Evolutionary conservation across 2,888 invertebrate species (phyloP), one percentile per base, ranked within the genome.

Genomic region (Trimorus sp.): DNA sequence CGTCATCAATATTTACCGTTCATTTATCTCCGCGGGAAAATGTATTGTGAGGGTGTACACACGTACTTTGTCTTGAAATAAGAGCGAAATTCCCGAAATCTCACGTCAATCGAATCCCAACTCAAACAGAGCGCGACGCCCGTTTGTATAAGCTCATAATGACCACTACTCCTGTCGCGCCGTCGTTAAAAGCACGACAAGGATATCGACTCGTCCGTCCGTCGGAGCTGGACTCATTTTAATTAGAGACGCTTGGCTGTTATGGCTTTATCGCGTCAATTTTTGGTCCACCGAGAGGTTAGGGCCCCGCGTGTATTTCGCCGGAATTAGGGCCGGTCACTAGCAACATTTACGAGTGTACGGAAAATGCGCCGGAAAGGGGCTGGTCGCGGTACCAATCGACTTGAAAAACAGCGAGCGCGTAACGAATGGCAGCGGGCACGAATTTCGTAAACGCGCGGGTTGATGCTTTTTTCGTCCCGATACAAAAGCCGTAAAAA

Each of bases 131-230:
- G 58, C 45, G 76, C 66, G 66, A 81, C 62, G 51, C 68, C 42
- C 62, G 63, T 77, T 77, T 73, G 63, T 73, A 51, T 73, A 73
- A 73, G 73, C 76, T 58, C 53, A 53, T 81, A 73, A 80, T 77
- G 81, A 73, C 73, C 73, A 36, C 70, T 63, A 71, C 70, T 60
- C 38, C 70, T 78, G 70, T 66, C 71, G 59, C 75, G 63, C 54
- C 42, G 45, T 69, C 75, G 75, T 66, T 80, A 70, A 80, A 80
- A 70, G 80, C 75, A 60, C 56, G 54, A 66, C 75, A 49, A 75
- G 60, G 53, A 70, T 78, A 70, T 54, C 53, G 58, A 16, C 68
- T 38, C 37, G 40, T 69, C 49, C 70, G 51, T 51, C 60, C 53
- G 59, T 65, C 26, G 53, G 54, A 53, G 51, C 45, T 15, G 45